Conservation (phyloP, 2,797 vertebrate species). For the Spea hammondii region DNA sequence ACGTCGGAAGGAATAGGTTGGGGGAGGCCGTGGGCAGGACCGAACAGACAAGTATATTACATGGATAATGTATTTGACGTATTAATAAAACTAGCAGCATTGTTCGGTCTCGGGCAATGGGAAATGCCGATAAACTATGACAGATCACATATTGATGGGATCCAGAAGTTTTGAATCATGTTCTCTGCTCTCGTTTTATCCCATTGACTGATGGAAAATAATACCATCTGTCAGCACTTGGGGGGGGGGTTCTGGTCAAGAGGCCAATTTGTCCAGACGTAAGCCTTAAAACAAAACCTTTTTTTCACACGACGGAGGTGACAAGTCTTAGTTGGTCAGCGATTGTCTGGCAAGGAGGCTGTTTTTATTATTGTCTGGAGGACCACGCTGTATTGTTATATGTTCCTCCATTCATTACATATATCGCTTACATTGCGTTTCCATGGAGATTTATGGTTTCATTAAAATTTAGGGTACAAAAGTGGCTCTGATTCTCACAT, state of each 20-base stretch:
- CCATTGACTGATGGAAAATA: conserved; percentile 79
- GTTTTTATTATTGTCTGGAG: too few species aligned
- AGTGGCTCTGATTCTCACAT: too few species aligned
- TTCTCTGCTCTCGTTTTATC: conserved; percentile 74
- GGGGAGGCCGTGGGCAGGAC: conserved; percentile 62
- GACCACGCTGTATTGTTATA: too few species aligned
- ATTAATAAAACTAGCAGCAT: conserved; percentile 80
- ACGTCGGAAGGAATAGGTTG: conserved; percentile 72
- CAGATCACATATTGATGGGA: conserved; percentile 83
- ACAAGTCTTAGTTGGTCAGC: not conserved
- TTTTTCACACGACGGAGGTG: not conserved
- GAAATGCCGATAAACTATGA: conserved; percentile 79
- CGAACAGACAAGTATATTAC: conserved; percentile 78
- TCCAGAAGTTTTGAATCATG: conserved; percentile 81
- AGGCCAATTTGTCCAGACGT: conserved; percentile 42
- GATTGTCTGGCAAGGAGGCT: too few species aligned
- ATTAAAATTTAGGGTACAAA: too few species aligned
- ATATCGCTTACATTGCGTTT: too few species aligned
- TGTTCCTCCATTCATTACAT: too few species aligned
- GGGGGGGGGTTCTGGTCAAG: conserved; percentile 17
- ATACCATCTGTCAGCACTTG: conserved; percentile 71
- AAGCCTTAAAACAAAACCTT: conserved; percentile 2
- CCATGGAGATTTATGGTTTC: too few species aligned
- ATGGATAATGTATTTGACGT: conserved; percentile 82
- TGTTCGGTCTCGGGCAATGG: conserved; percentile 70